Evolutionary conservation across 2,888 invertebrate genomes (phyloP).

Genomic region (Thysanoteuthis rhombus): DNA sequence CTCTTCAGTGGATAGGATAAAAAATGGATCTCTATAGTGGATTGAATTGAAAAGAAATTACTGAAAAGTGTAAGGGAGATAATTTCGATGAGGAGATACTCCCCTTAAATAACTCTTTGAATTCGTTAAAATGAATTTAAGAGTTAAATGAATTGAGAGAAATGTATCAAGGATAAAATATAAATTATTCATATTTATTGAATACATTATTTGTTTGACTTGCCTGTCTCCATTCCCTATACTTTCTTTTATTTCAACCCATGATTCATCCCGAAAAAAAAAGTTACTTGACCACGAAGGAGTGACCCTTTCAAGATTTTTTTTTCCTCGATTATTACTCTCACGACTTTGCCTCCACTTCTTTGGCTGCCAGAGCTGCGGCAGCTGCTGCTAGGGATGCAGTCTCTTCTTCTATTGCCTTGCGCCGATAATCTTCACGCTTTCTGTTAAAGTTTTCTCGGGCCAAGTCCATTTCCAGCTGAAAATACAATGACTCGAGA

Average conservation of each 20-base stretch:
- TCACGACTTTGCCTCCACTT: too few relatives aligned
- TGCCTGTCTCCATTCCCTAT: neutral
- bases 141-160: too few relatives aligned
- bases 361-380: too few relatives aligned
- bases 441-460: neutral
- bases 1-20: too few relatives aligned
- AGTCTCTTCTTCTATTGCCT: neutral
- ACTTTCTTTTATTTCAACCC: neutral
- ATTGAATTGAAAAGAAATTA: too few relatives aligned
- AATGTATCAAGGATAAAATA: neutral
- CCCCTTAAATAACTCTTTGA: too few relatives aligned
- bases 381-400: neutral
- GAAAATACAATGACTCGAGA: neutral
- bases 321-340: neutral
- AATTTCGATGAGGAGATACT: too few relatives aligned
- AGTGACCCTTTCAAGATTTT: neutral
- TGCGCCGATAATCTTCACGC: neutral
- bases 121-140: too few relatives aligned
- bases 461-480: neutral
- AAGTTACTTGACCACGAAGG: too few relatives aligned
- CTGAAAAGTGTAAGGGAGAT: too few relatives aligned
- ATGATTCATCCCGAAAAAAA: too few relatives aligned
- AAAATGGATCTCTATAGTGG: too few relatives aligned
- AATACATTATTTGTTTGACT: neutral
- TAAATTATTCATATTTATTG: neutral